Conservation (phyloP, 2,888 invertebrate species). For the Ellobium chinense region DNA sequence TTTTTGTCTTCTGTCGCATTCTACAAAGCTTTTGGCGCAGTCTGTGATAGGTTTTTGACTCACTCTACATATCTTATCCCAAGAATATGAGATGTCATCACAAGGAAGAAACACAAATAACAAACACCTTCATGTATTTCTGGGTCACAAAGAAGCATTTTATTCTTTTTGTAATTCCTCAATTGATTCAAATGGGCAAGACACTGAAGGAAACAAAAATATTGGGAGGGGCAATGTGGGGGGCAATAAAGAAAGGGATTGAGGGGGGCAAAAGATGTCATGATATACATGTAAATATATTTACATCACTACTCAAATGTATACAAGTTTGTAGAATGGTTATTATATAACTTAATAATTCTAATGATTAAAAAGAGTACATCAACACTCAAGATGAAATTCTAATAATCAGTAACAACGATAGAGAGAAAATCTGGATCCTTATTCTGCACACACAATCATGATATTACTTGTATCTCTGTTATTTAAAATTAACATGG, state of each 20-base stretch:
- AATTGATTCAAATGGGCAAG: background rate
- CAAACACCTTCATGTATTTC: too few species aligned
- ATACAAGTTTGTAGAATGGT: background rate
- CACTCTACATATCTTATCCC: too few species aligned
- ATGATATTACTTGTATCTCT: too few species aligned
- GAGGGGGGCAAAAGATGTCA: background rate
- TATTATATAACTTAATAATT: background rate
- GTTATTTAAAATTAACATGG: too few species aligned
- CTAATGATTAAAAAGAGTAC: background rate
- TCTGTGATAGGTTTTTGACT: too few species aligned
- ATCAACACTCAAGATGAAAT: background rate
- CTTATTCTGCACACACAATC: too few species aligned
- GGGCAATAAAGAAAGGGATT: background rate
- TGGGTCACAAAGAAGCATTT: slow-evolving; percentile 1
- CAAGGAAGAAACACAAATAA: too few species aligned
- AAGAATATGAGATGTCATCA: too few species aligned
- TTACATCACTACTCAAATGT: too few species aligned
- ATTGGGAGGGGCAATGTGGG: background rate
- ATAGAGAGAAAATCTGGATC: background rate
- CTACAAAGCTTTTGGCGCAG: too few species aligned
- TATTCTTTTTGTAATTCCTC: background rate
- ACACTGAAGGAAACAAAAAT: background rate
- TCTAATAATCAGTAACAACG: slow-evolving; percentile 1
- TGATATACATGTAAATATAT: background rate
- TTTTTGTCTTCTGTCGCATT: too few species aligned